Percentiles rank a stretch among this genome's conserved stretches.
These are phyloP conservation scores for Diabrotica balteata DNA, from an alignment of 2,888 invertebrate genomes.

Conservation along the genomic window DNA sequence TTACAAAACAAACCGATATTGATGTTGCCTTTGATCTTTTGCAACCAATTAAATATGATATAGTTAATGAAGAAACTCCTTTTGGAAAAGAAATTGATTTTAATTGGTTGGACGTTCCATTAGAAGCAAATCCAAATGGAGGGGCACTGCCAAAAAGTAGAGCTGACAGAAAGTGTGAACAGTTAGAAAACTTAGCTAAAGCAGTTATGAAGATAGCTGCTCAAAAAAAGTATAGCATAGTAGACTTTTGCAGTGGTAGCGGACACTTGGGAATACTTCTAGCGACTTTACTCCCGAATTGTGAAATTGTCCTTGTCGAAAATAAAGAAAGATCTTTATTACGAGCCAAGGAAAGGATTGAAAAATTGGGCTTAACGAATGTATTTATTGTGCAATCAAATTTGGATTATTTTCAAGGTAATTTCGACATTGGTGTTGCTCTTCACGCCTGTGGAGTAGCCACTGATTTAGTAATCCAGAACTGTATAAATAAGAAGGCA, in stretches of 20 bases:
- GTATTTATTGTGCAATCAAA: conserved; percentile 86
- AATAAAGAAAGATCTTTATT: conserved; percentile 88
- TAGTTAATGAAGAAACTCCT: conserved; percentile 54
- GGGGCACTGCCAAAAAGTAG: conserved; percentile 81
- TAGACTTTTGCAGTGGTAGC: conserved; percentile 95
- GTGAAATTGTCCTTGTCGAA: conserved; percentile 83
- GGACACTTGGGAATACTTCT: conserved; percentile 91
- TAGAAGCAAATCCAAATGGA: conserved; percentile 77
- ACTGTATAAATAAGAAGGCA: conserved; percentile 78
- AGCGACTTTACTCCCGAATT: conserved; percentile 79
- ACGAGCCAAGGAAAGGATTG: conserved; percentile 75
- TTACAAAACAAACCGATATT: conserved; percentile 80
- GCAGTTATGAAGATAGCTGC: conserved; percentile 75
- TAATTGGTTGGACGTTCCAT: conserved; percentile 76
- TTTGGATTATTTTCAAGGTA: conserved; percentile 83
- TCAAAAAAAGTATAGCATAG: conserved; percentile 67
- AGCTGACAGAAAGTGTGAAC: conserved; percentile 80
- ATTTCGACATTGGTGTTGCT: conserved; percentile 86
- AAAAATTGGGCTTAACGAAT: conserved; percentile 73
- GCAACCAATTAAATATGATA: conserved; percentile 60
- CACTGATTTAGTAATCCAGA: conserved; percentile 88
- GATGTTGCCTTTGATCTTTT: conserved; percentile 66
- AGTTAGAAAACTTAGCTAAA: conserved; percentile 82
- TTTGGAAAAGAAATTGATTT: conserved; percentile 62
- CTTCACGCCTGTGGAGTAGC: conserved; percentile 95